phyloP scores from a whole-genome alignment of 2,888 invertebrate species.

The Campoplex nolae region DNA sequence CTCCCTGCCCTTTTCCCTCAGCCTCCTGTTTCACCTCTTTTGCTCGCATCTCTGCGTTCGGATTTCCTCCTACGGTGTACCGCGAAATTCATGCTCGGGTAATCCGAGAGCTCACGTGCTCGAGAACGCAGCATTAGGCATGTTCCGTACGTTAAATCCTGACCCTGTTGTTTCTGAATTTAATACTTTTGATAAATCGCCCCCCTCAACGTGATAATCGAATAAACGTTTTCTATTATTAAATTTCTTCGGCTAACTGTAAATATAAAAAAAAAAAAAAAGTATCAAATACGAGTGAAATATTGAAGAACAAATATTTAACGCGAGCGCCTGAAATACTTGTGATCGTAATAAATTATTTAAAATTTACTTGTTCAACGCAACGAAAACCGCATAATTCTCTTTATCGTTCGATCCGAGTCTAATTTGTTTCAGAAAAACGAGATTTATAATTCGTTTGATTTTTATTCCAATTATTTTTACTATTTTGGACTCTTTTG shows the following conservation, averaged over 20 bases:
- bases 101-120: slow-evolving; percentile 57
- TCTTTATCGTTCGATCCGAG: no score
- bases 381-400: not conserved
- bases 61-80: slow-evolving; percentile 53
- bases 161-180: slow-evolving; percentile 41
- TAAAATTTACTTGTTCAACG: not conserved
- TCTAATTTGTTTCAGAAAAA: no score
- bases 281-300: not conserved
- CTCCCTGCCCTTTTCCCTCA: not conserved
- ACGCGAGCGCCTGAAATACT: not conserved
- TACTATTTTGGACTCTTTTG: not conserved
- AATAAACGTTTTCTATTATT: not conserved
- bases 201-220: not conserved
- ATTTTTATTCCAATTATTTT: not conserved
- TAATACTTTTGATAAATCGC: slow-evolving; percentile 25
- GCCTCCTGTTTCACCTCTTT: slow-evolving; percentile 8
- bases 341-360: not conserved
- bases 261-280: not conserved
- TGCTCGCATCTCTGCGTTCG: slow-evolving; percentile 40
- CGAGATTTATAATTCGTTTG: not conserved
- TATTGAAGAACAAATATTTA: not conserved
- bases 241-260: not conserved
- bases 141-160: slow-evolving; percentile 52
- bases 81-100: slow-evolving; percentile 65
- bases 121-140: slow-evolving; percentile 53